Percentiles rank a stretch among this genome's conserved stretches.
phyloP scores from a whole-genome alignment of 2,113 vertebrate genomes.

The Perca schrenkii region DNA sequence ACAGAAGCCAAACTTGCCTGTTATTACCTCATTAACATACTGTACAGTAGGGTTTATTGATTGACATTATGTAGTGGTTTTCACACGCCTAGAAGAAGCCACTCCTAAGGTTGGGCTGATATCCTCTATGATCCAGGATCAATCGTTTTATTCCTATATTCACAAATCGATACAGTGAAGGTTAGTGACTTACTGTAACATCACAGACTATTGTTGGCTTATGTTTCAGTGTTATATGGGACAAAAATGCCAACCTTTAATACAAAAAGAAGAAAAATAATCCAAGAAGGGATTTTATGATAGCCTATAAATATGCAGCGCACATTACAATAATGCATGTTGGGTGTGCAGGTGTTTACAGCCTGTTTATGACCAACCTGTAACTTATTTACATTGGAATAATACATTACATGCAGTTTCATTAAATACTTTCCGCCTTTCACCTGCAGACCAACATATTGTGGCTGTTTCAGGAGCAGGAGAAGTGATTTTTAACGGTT shows the following conservation, averaged over 20 bases:
- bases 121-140: not conserved
- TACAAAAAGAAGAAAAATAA: not conserved
- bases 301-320: not conserved
- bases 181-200: not conserved
- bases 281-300: not conserved
- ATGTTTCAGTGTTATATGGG: not conserved
- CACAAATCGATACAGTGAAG: not conserved
- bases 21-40: not conserved
- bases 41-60: not conserved
- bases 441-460: not conserved
- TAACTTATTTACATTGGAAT: conserved; percentile 11
- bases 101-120: not conserved
- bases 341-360: conserved; percentile 26
- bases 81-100: not conserved
- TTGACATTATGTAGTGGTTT: not conserved
- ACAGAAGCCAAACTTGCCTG: not conserved
- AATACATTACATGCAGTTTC: not conserved
- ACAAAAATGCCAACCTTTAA: not conserved
- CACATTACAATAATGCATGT: not conserved
- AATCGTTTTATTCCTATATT: not conserved
- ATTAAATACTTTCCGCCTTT: not conserved
- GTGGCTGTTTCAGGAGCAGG: not conserved
- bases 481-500: conserved; percentile 24
- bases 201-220: not conserved
- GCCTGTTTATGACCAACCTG: conserved; percentile 36